These are phyloP conservation scores for Eupeodes corollae DNA, from an alignment of 1,140 invertebrate species.

Conservation along the genomic window DNA sequence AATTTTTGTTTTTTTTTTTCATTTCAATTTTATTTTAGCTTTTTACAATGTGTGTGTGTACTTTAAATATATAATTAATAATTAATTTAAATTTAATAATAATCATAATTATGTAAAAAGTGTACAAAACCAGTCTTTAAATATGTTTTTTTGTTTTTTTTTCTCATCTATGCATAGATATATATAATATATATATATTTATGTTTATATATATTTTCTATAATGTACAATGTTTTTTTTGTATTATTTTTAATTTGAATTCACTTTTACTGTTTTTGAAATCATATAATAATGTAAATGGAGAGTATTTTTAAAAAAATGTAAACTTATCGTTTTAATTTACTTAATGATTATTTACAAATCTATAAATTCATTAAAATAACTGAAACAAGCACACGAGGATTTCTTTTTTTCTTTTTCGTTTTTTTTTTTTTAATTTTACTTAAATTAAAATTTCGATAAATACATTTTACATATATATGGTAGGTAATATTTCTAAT, in stretches of 20 bases:
- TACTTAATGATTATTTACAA: neutral
- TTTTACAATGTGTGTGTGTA: too few relatives aligned
- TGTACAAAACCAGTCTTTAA: constrained; percentile 5
- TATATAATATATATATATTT: neutral
- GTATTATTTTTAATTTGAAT: neutral
- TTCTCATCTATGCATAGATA: neutral
- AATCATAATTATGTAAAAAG: constrained; percentile 1
- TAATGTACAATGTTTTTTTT: neutral
- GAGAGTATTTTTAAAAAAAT: neutral
- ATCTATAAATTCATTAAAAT: neutral
- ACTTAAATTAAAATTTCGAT: too few relatives aligned
- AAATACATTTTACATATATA: too few relatives aligned
- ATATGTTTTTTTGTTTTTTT: neutral
- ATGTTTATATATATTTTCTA: neutral
- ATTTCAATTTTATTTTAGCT: too few relatives aligned
- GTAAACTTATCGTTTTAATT: neutral
- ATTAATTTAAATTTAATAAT: too few relatives aligned
- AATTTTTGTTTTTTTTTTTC: too few relatives aligned
- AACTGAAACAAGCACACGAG: too few relatives aligned
- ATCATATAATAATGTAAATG: neutral
- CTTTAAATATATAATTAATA: too few relatives aligned
- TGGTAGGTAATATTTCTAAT: too few relatives aligned
- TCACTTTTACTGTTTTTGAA: neutral
- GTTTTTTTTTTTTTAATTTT: neutral
- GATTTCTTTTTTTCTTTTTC: neutral